Conservation (phyloP, 1,140 invertebrate genomes). For the Brachionus asplanchnoidis region DNA sequence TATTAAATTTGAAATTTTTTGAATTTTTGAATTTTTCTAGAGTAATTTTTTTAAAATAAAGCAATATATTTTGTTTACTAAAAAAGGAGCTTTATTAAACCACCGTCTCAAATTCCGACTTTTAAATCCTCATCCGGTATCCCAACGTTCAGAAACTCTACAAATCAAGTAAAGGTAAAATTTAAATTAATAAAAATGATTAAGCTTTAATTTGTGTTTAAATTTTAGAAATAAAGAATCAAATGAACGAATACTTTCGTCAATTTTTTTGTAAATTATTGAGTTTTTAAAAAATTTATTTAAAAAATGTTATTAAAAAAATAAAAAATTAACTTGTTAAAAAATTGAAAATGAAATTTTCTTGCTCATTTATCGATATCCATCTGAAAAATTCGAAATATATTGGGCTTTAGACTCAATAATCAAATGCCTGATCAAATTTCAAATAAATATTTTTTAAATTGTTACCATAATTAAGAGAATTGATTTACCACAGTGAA, state of each 20-base stretch:
- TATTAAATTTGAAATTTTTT: too few species aligned
- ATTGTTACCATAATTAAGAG: background rate
- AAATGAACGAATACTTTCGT: background rate
- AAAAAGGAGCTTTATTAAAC: background rate
- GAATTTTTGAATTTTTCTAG: slow-evolving; percentile 1
- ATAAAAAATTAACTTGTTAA: background rate
- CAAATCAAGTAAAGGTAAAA: slow-evolving; percentile 3
- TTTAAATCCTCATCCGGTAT: slow-evolving; percentile 8
- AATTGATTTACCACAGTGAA: background rate
- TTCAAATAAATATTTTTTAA: background rate
- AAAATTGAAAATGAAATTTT: background rate
- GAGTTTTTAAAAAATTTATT: background rate
- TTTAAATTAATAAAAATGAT: background rate
- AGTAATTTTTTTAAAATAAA: too few species aligned
- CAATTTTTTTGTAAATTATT: background rate
- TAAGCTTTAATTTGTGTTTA: background rate
- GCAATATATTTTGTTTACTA: background rate
- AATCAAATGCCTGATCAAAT: background rate
- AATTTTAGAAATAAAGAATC: background rate
- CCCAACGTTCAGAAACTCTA: background rate
- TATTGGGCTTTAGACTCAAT: background rate
- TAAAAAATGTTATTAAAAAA: background rate
- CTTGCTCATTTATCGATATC: background rate
- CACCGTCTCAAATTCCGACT: slow-evolving; percentile 24
- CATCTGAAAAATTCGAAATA: background rate